Conservation (phyloP, 2,888 invertebrate species). For the Lasioglossum malachurum region DNA sequence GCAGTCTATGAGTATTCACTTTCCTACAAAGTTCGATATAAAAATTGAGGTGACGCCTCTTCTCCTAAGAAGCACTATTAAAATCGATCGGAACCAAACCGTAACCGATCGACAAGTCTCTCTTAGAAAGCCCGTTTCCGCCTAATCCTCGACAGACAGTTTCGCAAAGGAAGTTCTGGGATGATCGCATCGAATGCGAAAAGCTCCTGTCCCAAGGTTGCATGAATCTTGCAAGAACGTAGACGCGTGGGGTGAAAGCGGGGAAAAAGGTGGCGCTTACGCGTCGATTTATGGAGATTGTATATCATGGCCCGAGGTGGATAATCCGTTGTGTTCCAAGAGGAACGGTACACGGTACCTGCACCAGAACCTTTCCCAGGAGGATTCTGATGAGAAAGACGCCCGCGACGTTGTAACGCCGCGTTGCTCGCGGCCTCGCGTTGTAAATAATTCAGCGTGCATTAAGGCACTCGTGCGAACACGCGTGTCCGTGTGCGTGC, state of each 20-base stretch:
- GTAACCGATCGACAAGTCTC: not conserved
- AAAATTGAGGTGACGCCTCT: too few relatives aligned
- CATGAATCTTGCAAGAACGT: constrained; percentile 37
- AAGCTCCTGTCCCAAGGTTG: constrained; percentile 18
- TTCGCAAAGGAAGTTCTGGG: not conserved
- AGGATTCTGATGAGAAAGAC: constrained; percentile 57
- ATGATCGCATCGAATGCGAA: constrained; percentile 28
- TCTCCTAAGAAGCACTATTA: too few relatives aligned
- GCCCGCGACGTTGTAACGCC: constrained; percentile 23
- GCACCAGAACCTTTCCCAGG: constrained; percentile 67
- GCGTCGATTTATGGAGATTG: constrained; percentile 71
- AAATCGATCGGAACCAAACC: too few relatives aligned
- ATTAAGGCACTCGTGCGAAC: constrained; percentile 36
- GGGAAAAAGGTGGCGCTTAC: constrained; percentile 51
- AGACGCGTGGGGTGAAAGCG: constrained; percentile 7
- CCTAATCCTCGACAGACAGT: not conserved
- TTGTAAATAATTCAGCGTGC: constrained; percentile 58
- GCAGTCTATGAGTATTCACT: too few relatives aligned
- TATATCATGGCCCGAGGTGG: constrained; percentile 66
- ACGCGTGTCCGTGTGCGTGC: not conserved
- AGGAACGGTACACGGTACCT: constrained; percentile 44
- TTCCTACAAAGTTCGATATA: too few relatives aligned
- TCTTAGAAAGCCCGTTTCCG: not conserved
- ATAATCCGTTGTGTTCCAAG: constrained; percentile 63
- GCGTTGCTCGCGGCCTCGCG: constrained; percentile 39